Conservation (phyloP, 2,797 vertebrate species). For the Antennarius maculatus region DNA sequence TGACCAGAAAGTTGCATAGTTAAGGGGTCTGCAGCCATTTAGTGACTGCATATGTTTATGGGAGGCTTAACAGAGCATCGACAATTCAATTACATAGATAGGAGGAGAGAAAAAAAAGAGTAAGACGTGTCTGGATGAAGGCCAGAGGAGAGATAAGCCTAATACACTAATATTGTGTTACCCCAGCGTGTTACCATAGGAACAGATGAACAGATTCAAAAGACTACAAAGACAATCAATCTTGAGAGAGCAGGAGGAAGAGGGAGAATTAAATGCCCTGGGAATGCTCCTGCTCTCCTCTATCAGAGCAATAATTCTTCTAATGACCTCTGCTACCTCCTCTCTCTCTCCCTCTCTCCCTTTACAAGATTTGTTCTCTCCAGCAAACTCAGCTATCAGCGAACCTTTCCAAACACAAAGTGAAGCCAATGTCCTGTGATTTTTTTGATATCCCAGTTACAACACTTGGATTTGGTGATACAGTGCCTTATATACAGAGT, state of each 20-base stretch:
- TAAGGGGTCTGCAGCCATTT: slow-evolving; percentile 65
- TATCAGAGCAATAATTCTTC: slow-evolving; percentile 82
- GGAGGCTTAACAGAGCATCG: slow-evolving; percentile 79
- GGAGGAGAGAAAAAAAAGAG: slow-evolving; percentile 57
- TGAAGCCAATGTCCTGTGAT: slow-evolving; percentile 47
- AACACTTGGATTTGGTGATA: slow-evolving; percentile 38
- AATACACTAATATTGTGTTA: slow-evolving; percentile 87
- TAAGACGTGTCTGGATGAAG: slow-evolving; percentile 81
- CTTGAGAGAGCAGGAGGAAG: slow-evolving; percentile 79
- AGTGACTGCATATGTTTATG: slow-evolving; percentile 79
- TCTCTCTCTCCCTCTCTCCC: slow-evolving; percentile 35
- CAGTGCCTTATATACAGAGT: slow-evolving; percentile 21
- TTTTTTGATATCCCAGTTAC: slow-evolving; percentile 47
- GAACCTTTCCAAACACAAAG: slow-evolving; percentile 60
- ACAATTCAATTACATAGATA: slow-evolving; percentile 86
- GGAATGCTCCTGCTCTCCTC: slow-evolving; percentile 82
- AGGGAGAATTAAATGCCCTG: slow-evolving; percentile 84
- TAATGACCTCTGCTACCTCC: slow-evolving; percentile 79
- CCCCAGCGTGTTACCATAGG: slow-evolving; percentile 83
- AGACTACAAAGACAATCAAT: slow-evolving; percentile 86
- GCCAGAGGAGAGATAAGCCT: slow-evolving; percentile 84
- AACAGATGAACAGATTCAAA: slow-evolving; percentile 83
- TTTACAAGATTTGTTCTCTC: slow-evolving; percentile 54
- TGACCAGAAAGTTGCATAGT: slow-evolving; percentile 68
- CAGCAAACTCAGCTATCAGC: slow-evolving; percentile 59